Conservation (phyloP, 1,140 invertebrate genomes). For the Hypothenemus hampei region DNA sequence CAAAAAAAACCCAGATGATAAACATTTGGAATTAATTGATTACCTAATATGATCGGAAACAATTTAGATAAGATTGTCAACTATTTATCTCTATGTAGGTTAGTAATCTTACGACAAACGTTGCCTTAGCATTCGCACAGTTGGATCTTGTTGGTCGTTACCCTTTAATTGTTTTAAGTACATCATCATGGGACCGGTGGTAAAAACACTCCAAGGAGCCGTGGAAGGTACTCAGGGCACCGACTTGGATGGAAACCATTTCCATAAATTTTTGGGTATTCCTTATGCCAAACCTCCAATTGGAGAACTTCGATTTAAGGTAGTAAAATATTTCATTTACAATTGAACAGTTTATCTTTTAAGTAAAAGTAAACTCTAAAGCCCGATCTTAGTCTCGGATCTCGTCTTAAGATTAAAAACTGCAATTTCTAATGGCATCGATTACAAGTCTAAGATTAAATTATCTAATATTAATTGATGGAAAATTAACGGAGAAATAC, state of each 20-base stretch:
- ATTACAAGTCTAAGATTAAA: no score
- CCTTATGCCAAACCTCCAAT: conserved; percentile 35
- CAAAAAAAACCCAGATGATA: no score
- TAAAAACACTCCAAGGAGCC: conserved; percentile 14
- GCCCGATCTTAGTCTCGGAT: no score
- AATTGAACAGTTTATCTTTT: no score
- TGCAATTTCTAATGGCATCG: no score
- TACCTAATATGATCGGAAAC: no score
- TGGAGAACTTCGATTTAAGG: conserved; percentile 33
- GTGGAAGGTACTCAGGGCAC: conserved; percentile 3
- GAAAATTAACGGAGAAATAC: no score
- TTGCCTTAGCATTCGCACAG: neutral
- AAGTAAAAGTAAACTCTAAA: no score
- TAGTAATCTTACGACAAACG: neutral
- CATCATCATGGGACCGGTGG: conserved; percentile 12
- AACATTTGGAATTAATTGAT: no score
- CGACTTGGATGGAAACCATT: conserved; percentile 16
- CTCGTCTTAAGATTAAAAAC: no score
- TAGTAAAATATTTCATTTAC: no score
- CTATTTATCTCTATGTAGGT: conserved; percentile 1
- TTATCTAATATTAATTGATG: no score
- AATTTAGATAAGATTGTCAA: conserved; percentile 5
- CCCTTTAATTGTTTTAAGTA: neutral
- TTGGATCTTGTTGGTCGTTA: neutral
- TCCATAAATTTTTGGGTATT: conserved; percentile 31